Conservation (phyloP, 2,797 vertebrate species). For the Kryptolebias ocellatus region DNA sequence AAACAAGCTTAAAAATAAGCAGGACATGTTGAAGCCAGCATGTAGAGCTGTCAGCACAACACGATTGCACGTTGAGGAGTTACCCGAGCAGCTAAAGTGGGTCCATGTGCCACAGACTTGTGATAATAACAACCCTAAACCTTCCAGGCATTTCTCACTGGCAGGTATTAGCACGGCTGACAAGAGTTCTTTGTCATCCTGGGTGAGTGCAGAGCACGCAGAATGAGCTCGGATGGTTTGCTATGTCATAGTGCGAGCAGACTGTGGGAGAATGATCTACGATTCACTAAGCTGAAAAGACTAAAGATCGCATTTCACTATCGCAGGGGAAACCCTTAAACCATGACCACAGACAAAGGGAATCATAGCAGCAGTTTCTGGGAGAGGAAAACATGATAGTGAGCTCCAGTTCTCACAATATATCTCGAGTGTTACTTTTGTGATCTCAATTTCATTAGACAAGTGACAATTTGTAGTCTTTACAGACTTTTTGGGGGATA, state of each 20-base stretch:
- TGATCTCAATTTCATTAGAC: constrained; percentile 25
- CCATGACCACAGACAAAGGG: constrained; percentile 73
- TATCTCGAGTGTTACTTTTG: constrained; percentile 39
- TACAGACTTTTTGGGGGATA: neutral
- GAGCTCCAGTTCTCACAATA: constrained; percentile 54
- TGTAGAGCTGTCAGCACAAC: constrained; percentile 20
- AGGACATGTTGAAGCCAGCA: neutral
- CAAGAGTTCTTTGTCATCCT: constrained; percentile 42
- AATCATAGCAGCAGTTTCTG: constrained; percentile 64
- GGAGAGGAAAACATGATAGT: constrained; percentile 48
- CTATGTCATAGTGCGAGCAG: constrained; percentile 39
- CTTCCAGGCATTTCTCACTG: constrained; percentile 45
- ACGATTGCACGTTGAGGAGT: constrained; percentile 38
- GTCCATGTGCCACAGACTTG: constrained; percentile 42
- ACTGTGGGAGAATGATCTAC: constrained; percentile 76
- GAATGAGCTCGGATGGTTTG: constrained; percentile 34
- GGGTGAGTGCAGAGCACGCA: constrained; percentile 24
- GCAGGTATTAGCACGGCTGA: constrained; percentile 49
- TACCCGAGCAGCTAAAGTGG: constrained; percentile 31
- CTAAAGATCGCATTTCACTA: constrained; percentile 77
- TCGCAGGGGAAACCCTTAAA: constrained; percentile 76
- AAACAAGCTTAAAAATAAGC: neutral
- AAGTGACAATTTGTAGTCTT: constrained; percentile 1
- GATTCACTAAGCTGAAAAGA: constrained; percentile 68
- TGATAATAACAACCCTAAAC: constrained; percentile 54